phyloP scores from a whole-genome alignment of 2,797 vertebrate genomes.

The Cichlasoma orientale region DNA sequence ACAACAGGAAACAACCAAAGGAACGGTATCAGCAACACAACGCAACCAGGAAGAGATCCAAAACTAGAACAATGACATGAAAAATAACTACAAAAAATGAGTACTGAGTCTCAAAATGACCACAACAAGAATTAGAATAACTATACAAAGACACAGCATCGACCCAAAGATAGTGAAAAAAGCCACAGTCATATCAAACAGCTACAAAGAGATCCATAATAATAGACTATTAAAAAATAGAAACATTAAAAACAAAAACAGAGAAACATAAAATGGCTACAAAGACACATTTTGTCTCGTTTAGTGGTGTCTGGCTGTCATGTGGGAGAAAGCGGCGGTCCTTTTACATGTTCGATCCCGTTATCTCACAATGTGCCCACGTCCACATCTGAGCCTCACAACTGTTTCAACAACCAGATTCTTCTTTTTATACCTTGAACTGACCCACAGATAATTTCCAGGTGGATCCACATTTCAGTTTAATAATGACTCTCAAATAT shows the following conservation, averaged over 20 bases:
- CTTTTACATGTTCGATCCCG: background rate
- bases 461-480: slow-evolving; percentile 15
- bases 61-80: background rate
- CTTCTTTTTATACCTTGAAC: background rate
- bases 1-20: background rate
- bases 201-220: background rate
- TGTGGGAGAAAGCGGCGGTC: background rate
- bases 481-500: slow-evolving; percentile 29
- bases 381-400: background rate
- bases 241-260: background rate
- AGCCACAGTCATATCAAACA: background rate
- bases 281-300: background rate
- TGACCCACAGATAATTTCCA: slow-evolving; percentile 27
- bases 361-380: too few relatives aligned
- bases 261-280: background rate
- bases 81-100: background rate
- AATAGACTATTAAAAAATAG: background rate
- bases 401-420: background rate
- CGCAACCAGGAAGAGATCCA: background rate
- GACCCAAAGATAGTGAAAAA: background rate
- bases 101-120: background rate
- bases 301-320: background rate
- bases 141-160: background rate
- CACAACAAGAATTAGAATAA: background rate
- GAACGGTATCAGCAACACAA: background rate